A percentile compares a stretch with the other conserved stretches of the same genome.
phyloP scores from a whole-genome alignment of 2,888 invertebrate genomes.

The Apotomis betuletana region DNA sequence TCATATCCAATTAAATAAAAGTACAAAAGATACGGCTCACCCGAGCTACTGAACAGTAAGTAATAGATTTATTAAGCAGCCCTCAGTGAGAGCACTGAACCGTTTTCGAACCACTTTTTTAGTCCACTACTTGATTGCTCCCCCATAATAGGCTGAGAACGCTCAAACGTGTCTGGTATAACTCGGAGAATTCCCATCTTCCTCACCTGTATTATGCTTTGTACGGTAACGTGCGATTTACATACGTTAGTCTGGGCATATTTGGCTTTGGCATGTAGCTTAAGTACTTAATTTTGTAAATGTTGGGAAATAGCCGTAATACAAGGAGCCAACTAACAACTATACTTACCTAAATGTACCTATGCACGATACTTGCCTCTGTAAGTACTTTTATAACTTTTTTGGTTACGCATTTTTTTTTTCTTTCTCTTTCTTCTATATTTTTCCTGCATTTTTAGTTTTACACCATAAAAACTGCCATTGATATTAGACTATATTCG shows the following conservation, averaged over 20 bases:
- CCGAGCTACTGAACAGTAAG: constrained; percentile 33
- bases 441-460: no score
- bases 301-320: no score
- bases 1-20: constrained; percentile 23
- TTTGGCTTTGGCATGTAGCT: constrained; percentile 8
- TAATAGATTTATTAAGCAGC: constrained; percentile 32
- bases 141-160: constrained; percentile 29
- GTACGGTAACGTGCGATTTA: constrained; percentile 8
- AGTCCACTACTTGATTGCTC: constrained; percentile 25
- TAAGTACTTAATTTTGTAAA: background rate
- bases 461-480: no score
- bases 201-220: constrained; percentile 7
- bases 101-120: constrained; percentile 39
- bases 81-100: constrained; percentile 35
- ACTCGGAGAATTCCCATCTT: constrained; percentile 25
- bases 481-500: no score
- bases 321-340: no score
- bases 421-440: no score
- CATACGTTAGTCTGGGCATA: constrained; percentile 6
- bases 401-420: no score
- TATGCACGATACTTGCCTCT: no score
- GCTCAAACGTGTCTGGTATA: constrained; percentile 25
- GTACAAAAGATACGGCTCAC: constrained; percentile 22
- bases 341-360: no score
- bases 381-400: no score